These are phyloP conservation scores for Thunnus maccoyii DNA, from an alignment of 2,113 vertebrate species.

Conservation along the genomic window DNA sequence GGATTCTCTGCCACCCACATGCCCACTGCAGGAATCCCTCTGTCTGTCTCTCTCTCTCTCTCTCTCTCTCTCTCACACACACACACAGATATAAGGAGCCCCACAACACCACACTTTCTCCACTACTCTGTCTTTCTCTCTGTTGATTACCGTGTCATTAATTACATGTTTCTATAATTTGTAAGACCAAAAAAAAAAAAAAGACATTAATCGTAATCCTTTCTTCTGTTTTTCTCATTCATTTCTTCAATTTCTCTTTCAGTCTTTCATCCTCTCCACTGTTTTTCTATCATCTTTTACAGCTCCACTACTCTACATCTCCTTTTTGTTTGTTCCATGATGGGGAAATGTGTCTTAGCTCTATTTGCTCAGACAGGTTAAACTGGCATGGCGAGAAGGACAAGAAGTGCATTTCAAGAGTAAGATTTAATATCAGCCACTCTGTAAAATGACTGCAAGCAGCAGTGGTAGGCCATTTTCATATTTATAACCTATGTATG, in stretches of 20 bases:
- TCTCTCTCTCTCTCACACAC: conserved; percentile 28
- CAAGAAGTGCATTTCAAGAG: not conserved
- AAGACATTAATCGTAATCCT: no score
- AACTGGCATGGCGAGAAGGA: not conserved
- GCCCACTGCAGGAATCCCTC: conserved; percentile 73
- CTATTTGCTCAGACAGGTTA: not conserved
- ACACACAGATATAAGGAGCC: conserved; percentile 4
- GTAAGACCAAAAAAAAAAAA: no score
- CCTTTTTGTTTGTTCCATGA: not conserved
- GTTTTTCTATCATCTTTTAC: not conserved
- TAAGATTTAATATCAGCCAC: no score
- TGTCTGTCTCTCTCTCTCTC: not conserved
- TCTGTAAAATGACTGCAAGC: no score
- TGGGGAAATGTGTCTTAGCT: not conserved
- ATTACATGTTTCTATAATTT: no score
- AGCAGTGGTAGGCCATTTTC: no score
- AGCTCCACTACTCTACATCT: not conserved
- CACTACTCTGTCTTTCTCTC: no score
- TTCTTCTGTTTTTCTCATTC: not conserved
- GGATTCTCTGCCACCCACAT: conserved; percentile 72
- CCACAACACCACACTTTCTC: no score
- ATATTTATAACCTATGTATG: no score
- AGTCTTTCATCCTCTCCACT: not conserved
- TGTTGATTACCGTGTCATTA: no score
- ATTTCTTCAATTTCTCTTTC: no score